Evolutionary conservation across 2,113 vertebrate species (phyloP), one percentile per base, ranked within the genome.

Genomic region (Thalassoma bifasciatum): DNA sequence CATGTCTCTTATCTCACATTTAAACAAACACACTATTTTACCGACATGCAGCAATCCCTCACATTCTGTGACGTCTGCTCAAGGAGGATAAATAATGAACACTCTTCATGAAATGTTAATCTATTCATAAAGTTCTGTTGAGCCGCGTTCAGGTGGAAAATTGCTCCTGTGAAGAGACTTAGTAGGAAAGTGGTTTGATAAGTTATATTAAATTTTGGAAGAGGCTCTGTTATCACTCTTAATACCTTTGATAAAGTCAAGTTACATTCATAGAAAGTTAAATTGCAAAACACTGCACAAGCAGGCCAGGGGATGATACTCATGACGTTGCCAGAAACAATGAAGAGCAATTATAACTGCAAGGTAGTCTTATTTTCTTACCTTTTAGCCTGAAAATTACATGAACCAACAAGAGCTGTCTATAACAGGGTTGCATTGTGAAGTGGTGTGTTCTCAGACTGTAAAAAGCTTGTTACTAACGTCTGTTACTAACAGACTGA

Each of bases 101-200:
- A 66, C 47, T 30, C n/a, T 62, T 47, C 30, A 53, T 62, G 1
- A 60, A 66, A 44, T 1, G n/a, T 63, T 50, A 22, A 77, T 77
- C 0, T 3, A 38, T 63, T 63, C 13, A 22, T 49, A 47, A 19
- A 40, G 17, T 22, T 26, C 8, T 22, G 3, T 57, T 8, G 26
- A 3, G 12, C 10, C 26, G 63, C 1, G 6, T 24, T 72, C 10
- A 19, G 37, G 30, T 8, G 17, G 19, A 59, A 2, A 44, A 60
- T 36, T 19, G 14, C 36, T 23, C 19, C 46, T 23, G 4, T 60
- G 46, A 19, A 1, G 30, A 2, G 21, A 10, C 23, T 17, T 40
- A 12, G 10, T 3, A 8, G 23, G 13, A 19, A 10, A 59, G 44
- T 10, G 22, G 22, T 22, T 9, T 30, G 52, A 24, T 12, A 1